Evolutionary conservation across 2,888 invertebrate genomes (phyloP), one percentile per base, ranked within the genome.

Genomic region (Metopia argyrocephala): DNA sequence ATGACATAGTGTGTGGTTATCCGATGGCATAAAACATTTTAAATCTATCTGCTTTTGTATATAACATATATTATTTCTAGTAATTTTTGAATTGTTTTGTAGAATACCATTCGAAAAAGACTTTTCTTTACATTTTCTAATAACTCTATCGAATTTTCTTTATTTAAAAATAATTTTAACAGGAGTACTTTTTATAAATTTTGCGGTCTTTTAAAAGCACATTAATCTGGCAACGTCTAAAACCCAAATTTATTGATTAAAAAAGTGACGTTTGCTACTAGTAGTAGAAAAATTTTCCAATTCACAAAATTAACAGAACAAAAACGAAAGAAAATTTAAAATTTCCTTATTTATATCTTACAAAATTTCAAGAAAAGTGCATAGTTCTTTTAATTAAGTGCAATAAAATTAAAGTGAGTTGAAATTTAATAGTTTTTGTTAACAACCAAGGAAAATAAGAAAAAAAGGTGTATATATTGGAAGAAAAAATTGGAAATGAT

Each of bases 251-350:
- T 82, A 82, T 82, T 82, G 82, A 82, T 78, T 82, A 71, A 68
- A 66, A 82, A 82, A 76, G 73, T 82, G 82, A 82, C 82, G 76
- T 82, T 82, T 82, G 62, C 54, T 68, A 71, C 71, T 78, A 78
- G 81, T 82, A 73, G 75, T 78, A 82, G 78, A 75, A 76, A 82
- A 81, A 69, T 73, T 78, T 82, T 76, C 54, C 70, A 75, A 76
- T 65, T 73, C 59, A 76, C 50, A 61, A 21, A 76, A 76, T 73
- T 61, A 59, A 66, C 65, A 27, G 62, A 46, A 75, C 57, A 65
- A 21, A 48, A 70, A 56, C 38, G 46, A n/a, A 64, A 64, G 54
- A 73, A 69, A 69, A 64, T 21, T 73, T 61, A 12, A 59, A 64
- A 73, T 64, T 69, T 64, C 59, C 15, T 31, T 20, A 54, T n/a